Evolutionary conservation across 2,113 vertebrate species (phyloP), one percentile per base, ranked within the genome.

Genomic region (Hystrix brachyura): DNA sequence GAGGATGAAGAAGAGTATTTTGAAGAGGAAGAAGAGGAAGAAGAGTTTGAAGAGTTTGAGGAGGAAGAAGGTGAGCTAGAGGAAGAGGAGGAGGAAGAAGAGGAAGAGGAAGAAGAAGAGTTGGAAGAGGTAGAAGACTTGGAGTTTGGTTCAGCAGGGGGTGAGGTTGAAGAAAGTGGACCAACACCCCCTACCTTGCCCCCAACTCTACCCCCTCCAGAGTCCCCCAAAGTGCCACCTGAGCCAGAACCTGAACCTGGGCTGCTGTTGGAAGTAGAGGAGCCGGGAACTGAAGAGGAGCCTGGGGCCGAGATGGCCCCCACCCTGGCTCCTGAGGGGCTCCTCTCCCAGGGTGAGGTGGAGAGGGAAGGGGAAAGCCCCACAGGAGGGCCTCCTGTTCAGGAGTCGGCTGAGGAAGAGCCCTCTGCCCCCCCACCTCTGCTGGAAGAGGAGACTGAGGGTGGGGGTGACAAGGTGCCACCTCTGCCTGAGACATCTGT

Each of bases 81-180:
- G 1, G 99, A 99, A 6, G 99, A 99, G 2, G 99, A 99, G 1
- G 98, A 98, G 0, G 99, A 99, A 0, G 99, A 99, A 11, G 99
- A 98, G 0, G 97, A 98, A 0, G 99, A 99, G 0, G 98, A 98
- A 2, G 98, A 98, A 0, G 98, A 98, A 23, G 97, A 98, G 57
- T 34, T 97, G 92, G 98, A 98, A 48, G 98, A 97, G 46, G 86
- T 97, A 95, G 19, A 98, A 97, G 82, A 98, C 90, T 55, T 97
- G 94, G 65, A 98, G 57, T 80, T 98, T 62, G 93, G 83, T 43
- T 1, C 98, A 5, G 32, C 97, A 32, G 64, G 53, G 81, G 10
- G 98, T 91, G 92, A 98, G 90, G 12, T 96, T 62, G 87, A 98
- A 97, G 97, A 97, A 94, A 96, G 97, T 92, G 60, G 95, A 13